Evolutionary conservation across 2,113 vertebrate genomes (phyloP), one percentile per base, ranked within the genome.

Genomic region (Fulica atra): DNA sequence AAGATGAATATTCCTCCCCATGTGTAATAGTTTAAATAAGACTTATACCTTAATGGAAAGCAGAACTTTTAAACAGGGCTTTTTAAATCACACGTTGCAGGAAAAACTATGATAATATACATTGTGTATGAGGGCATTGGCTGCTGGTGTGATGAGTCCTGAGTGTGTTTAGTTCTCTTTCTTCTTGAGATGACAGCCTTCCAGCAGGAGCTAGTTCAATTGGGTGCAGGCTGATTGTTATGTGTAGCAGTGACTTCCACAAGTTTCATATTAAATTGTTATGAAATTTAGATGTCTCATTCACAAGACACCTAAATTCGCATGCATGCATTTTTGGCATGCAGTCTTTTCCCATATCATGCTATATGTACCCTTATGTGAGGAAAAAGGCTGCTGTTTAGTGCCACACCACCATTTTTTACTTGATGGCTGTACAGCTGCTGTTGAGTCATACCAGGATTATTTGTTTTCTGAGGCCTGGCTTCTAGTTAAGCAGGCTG

Each of bases 11-110:
- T 38, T 56, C 3, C 8, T 89, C 18, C 11, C 54, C 3, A 0
- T 42, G 46, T 7, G 1, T 60, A 56, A 33, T 5, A 25, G 19
- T 19, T 4, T 59, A 54, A 90, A 29, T 31, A 65, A 50, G 9
- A 76, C 18, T 40, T 6, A 24, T 24, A 28, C 10, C 48, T 65
- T n/a, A 48, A 42, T 33, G 7, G 33, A 7, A 61, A 48, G 4
- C 13, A 11, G 1, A 38, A 21, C 12, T 73, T 73, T 89, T 24
- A 29, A 59, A 12, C 10, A 57, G 7, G 21, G 6, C 6, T 51
- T 56, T 18, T 50, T 15, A 18, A 70, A 57, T 76, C 28, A 8
- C 0, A 0, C 16, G 10, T 29, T 87, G 11, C 2, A 9, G 21
- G 56, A 65, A 78, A 38, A 83, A 11, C 7, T 59, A 64, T 44